A percentile compares a stretch with the other conserved stretches of the same genome.
phyloP scores from a whole-genome alignment of 2,888 invertebrate species.

The Tiphia femorata region DNA sequence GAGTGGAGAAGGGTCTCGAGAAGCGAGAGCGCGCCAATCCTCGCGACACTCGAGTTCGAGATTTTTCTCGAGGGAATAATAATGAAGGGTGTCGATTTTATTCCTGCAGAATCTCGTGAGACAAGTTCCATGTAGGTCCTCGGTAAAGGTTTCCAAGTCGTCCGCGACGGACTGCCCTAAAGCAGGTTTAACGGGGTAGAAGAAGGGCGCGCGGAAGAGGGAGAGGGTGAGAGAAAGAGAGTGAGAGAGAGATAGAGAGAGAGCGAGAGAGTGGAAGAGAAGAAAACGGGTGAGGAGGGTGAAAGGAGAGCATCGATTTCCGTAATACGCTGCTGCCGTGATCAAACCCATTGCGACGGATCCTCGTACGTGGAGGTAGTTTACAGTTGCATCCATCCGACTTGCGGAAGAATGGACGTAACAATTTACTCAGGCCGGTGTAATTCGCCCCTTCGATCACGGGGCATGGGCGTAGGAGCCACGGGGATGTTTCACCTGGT shows the following conservation, averaged over 20 bases:
- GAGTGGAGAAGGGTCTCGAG: background rate
- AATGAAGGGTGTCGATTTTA: too few relatives aligned
- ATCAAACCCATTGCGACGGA: constrained; percentile 28
- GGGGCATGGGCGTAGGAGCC: constrained; percentile 7
- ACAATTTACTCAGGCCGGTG: constrained; percentile 25
- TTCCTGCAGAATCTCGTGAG: too few relatives aligned
- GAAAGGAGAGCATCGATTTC: too few relatives aligned
- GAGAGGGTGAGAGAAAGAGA: background rate
- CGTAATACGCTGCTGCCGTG: constrained; percentile 30
- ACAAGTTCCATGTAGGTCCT: too few relatives aligned
- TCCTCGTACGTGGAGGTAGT: too few relatives aligned
- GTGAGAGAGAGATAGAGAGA: background rate
- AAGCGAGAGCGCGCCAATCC: too few relatives aligned
- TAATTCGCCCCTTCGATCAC: constrained; percentile 27
- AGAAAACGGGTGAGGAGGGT: constrained; percentile 4
- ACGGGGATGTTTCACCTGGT: constrained; percentile 12
- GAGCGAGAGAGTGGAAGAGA: constrained; percentile 15
- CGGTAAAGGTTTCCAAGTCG: too few relatives aligned
- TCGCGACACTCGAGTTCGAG: too few relatives aligned
- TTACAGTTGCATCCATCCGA: constrained; percentile 12
- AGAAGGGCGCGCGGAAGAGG: background rate
- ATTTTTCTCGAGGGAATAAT: too few relatives aligned
- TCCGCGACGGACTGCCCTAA: too few relatives aligned
- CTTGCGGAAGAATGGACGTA: constrained; percentile 22
- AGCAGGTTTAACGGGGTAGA: background rate